Conservation (phyloP, 2,797 vertebrate species). For the Malurus leucopterus region DNA sequence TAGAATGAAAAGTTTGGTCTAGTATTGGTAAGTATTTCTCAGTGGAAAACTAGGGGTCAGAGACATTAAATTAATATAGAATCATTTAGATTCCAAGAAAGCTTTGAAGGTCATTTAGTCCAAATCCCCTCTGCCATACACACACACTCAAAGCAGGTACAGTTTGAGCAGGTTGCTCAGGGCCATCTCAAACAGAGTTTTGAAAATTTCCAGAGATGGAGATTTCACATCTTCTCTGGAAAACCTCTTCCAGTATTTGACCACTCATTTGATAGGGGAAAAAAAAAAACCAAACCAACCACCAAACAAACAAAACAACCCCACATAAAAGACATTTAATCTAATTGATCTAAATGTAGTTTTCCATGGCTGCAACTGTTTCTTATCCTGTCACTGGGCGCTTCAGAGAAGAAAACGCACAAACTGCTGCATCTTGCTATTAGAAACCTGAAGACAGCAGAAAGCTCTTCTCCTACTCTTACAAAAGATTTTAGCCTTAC, state of each 20-base stretch:
- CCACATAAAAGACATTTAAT: background rate
- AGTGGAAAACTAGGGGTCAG: background rate
- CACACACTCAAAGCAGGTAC: background rate
- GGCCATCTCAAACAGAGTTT: background rate
- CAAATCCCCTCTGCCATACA: background rate
- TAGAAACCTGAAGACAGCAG: background rate
- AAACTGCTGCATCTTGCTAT: background rate
- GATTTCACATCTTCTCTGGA: background rate
- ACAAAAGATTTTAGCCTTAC: background rate
- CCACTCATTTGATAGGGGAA: background rate
- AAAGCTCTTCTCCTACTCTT: background rate
- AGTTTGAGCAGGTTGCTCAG: background rate
- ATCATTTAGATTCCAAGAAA: background rate
- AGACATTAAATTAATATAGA: background rate
- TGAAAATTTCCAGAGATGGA: conserved; percentile 4
- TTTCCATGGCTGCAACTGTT: background rate
- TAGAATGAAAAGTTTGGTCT: background rate
- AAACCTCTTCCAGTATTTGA: conserved; percentile 29
- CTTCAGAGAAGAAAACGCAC: background rate
- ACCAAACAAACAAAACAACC: background rate
- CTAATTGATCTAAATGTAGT: background rate
- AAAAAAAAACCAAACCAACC: background rate
- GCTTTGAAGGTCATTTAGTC: background rate
- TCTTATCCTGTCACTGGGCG: background rate
- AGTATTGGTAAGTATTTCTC: background rate